These are phyloP conservation scores for Prosapia bicincta DNA, from an alignment of 2,888 invertebrate species.

Conservation along the genomic window DNA sequence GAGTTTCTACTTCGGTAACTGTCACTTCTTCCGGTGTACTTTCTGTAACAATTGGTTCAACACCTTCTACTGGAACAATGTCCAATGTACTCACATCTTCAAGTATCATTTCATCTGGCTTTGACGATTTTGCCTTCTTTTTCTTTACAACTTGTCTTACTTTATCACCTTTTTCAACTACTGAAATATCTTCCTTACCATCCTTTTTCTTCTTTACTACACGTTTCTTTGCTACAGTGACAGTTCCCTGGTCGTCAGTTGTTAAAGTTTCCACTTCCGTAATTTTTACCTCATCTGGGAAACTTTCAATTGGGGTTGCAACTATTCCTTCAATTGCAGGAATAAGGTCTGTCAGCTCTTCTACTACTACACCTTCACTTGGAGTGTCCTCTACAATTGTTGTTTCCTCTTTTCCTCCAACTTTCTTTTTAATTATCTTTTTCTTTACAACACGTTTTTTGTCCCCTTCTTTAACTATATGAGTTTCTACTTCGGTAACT, in stretches of 20 bases:
- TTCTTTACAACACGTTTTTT: slow-evolving; percentile 46
- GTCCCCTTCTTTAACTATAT: slow-evolving; percentile 42
- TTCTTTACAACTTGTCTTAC: background rate
- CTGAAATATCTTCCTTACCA: slow-evolving; percentile 28
- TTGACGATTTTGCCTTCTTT: slow-evolving; percentile 12
- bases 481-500: slow-evolving; percentile 37
- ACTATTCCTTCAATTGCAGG: background rate
- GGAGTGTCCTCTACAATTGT: slow-evolving; percentile 47
- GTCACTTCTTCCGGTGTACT: slow-evolving; percentile 30
- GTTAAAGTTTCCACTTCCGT: slow-evolving; percentile 30
- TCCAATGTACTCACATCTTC: slow-evolving; percentile 20
- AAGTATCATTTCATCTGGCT: background rate
- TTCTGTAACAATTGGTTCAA: slow-evolving; percentile 48
- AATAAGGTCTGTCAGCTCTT: background rate
- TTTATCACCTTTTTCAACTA: slow-evolving; percentile 8
- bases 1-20: slow-evolving; percentile 9
- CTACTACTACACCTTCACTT: slow-evolving; percentile 43
- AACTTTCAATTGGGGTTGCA: slow-evolving; percentile 16
- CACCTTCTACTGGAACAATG: slow-evolving; percentile 41
- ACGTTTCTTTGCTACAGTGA: slow-evolving; percentile 9
- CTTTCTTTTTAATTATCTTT: slow-evolving; percentile 21
- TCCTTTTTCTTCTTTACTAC: slow-evolving; percentile 35
- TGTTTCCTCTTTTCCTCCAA: slow-evolving; percentile 29
- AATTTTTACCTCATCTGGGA: slow-evolving; percentile 22
- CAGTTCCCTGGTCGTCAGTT: background rate